Evolutionary conservation across 2,888 invertebrate genomes (phyloP), one percentile per base, ranked within the genome.

Genomic region (Oscheius sp.): DNA sequence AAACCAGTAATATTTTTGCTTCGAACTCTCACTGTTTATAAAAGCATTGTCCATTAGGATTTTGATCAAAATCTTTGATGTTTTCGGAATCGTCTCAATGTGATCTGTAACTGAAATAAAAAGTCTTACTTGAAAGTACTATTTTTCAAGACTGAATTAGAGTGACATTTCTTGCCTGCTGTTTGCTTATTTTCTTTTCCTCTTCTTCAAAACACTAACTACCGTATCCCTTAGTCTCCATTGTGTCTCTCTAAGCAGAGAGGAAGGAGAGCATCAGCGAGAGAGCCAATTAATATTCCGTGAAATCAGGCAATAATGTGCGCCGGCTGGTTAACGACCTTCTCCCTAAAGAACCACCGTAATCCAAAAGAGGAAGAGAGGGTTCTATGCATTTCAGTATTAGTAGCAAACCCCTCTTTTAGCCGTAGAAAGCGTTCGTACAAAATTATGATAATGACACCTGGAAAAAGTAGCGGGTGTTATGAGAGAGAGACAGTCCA

Each of bases 261-360:
- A n/a, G n/a, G n/a, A n/a, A n/a, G n/a, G n/a, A n/a, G n/a, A n/a
- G 9, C 57, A 22, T 24, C 14, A n/a, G 22, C 17, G 22, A 17
- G 54, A 32, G 41, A 59, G 44, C 59, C 59, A 59, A 59, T 59
- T 59, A 59, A 59, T 59, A 59, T 59, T 59, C 59, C 30, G 44
- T 44, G 59, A 59, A 59, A 59, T 59, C 59, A 59, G 44, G 41
- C 59, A 59, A 44, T 44, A 59, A 59, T 59, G 59, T 44, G 41
- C n/a, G n/a, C n/a, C 26, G 28, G 59, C 41, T 54, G 41, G 44
- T 44, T 59, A 59, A 59, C 44, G 59, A 44, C 44, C 44, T 17
- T 24, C n/a, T 22, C 56, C 24, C 57, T 38, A 20, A 26, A 41
- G 41, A 30, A 17, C 45, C 33, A 47, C 49, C 47, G 62, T 62